Base-by-base conservation (phyloP, 2,113 vertebrate genomes). In the Hirundichthys speculiger region DNA sequence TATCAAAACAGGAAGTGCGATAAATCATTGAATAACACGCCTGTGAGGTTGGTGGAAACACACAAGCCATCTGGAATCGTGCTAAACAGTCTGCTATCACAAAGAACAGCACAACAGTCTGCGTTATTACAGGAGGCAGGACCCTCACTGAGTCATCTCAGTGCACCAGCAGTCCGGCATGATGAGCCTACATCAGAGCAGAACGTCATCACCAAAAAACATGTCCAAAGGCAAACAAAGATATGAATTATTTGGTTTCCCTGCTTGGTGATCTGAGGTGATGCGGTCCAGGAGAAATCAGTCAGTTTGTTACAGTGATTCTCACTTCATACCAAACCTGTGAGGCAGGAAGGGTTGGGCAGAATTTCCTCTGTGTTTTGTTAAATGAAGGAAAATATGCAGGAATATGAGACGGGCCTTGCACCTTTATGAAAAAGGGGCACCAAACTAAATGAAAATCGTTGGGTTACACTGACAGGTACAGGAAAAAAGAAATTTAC, bases 21-120 rank as follows among this genome's bases (percentile, higher is more conserved):
- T 83, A 84, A 83, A 81, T 81, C 50, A 60, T 85, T 77, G 53
- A 81, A 78, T 68, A 73, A 78, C 79, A 84, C n/a, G 51, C 64
- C 61, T 49, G 46, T 3, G 8, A 65, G 56, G 61, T 34, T 69
- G 51, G 39, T 57, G 57, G 77, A 70, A 79, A 71, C 30, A 43
- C 53, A 69, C 16, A 39, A 56, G 55, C 57, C 65, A 77, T 80
- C 64, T 77, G 72, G 69, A 79, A 51, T 40, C 30, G 11, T 10
- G 30, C 64, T 79, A 64, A 80, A 73, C 55, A 77, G 51, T 22
- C 16, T 7, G 45, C 65, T 79, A 70, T 77, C 79, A 64, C 57
- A 61, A 48, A 76, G 56, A 52, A 30, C 45, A 43, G 47, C 64
- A 51, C 6, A 61, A 63, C 1, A 24, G 62, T 69, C 60, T 42